These are phyloP conservation scores for Albula goreensis DNA, from an alignment of 2,113 vertebrate species.

Conservation along the genomic window DNA sequence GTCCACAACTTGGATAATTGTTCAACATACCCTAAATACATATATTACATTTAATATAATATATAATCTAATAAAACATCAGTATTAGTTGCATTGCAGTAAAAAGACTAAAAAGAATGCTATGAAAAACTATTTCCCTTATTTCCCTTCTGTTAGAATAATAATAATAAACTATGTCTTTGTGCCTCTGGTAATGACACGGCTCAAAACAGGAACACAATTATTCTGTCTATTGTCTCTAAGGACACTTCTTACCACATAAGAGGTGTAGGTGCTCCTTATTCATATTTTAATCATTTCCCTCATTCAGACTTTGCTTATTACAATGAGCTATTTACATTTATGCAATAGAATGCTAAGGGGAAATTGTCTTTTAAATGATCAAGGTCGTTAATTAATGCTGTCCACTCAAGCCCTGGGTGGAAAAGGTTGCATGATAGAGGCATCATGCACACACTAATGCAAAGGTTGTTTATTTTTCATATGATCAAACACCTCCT, in stretches of 20 bases:
- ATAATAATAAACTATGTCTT: no score
- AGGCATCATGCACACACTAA: not conserved
- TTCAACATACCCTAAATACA: no score
- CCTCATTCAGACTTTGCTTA: conserved; percentile 20
- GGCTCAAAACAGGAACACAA: conserved; percentile 8
- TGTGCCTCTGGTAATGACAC: conserved; percentile 3
- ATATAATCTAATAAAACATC: no score
- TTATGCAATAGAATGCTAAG: not conserved
- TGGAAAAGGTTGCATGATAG: not conserved
- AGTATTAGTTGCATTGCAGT: no score
- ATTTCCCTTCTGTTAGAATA: no score
- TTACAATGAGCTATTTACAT: conserved; percentile 4
- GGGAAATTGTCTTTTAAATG: not conserved
- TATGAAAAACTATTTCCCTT: no score
- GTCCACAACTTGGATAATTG: no score
- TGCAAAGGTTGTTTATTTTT: not conserved
- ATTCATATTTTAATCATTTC: conserved; percentile 21
- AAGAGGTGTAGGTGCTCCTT: conserved; percentile 16
- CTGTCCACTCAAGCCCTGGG: not conserved
- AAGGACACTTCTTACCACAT: conserved; percentile 41
- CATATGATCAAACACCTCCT: not conserved
- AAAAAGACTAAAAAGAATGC: no score
- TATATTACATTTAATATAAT: no score
- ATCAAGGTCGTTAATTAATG: not conserved
- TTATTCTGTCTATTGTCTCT: conserved; percentile 27